Evolutionary conservation across 2,113 vertebrate genomes (phyloP).

Genomic region (Clarias magur): DNA sequence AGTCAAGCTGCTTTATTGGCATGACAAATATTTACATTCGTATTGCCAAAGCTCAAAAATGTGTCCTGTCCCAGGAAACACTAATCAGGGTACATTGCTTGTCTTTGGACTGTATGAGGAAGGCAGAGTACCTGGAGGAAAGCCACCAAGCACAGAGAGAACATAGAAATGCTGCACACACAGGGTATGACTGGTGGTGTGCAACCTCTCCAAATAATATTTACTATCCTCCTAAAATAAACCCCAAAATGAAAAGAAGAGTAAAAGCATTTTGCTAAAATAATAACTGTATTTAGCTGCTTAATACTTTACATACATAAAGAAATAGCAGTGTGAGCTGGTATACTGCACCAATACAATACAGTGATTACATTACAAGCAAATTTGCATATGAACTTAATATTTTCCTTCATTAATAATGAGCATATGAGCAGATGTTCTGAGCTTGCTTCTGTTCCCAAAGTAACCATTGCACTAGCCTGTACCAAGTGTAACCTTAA

Average conservation of each 20-base stretch:
- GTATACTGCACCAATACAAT: not conserved
- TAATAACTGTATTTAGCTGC: not conserved
- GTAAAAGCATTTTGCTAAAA: not conserved
- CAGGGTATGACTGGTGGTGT: not conserved
- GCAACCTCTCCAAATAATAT: not conserved
- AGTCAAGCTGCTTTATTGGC: too few relatives aligned
- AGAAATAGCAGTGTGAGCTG: not conserved
- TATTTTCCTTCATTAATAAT: not conserved
- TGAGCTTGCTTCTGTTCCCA: conserved; percentile 30
- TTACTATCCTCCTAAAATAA: not conserved
- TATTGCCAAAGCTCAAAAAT: too few relatives aligned
- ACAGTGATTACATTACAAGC: not conserved
- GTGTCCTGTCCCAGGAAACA: too few relatives aligned
- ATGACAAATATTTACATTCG: too few relatives aligned
- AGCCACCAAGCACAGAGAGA: too few relatives aligned
- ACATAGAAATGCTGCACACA: too few relatives aligned
- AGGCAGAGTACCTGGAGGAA: too few relatives aligned
- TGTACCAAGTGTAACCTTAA: too few relatives aligned
- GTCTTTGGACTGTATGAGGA: too few relatives aligned
- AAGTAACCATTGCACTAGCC: not conserved
- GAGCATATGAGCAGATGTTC: not conserved
- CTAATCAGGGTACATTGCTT: too few relatives aligned
- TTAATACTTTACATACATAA: not conserved
- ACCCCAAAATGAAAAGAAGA: not conserved
- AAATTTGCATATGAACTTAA: not conserved